Evolutionary conservation across 2,888 invertebrate genomes (phyloP).

Genomic region (Cryptophagus acutangulus): DNA sequence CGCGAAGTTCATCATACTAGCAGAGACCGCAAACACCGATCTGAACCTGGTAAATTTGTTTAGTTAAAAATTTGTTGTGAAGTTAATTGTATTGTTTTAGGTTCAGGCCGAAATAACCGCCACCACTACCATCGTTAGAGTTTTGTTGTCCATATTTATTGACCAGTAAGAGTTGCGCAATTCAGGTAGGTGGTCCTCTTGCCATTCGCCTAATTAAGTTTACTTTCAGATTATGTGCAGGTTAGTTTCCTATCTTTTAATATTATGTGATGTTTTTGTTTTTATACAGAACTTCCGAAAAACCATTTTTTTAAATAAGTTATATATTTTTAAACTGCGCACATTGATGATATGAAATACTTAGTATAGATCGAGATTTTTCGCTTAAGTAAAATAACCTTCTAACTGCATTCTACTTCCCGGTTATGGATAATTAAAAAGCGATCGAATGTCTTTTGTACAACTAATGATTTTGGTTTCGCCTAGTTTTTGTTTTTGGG

Average conservation of each 20-base stretch:
- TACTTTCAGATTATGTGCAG: constrained; percentile 7
- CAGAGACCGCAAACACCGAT: constrained; percentile 34
- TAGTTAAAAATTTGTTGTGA: neutral
- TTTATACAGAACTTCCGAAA: neutral
- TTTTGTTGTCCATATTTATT: constrained; percentile 17
- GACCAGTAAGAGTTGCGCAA: constrained; percentile 44
- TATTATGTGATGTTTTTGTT: neutral
- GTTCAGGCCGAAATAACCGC: constrained; percentile 8
- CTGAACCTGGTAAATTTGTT: constrained; percentile 30
- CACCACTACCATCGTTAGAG: constrained; percentile 4
- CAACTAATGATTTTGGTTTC: neutral
- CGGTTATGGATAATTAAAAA: constrained; percentile 1
- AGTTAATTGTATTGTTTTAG: constrained; percentile 6
- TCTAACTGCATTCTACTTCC: constrained; percentile 2
- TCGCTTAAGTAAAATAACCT: neutral
- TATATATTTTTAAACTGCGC: neutral
- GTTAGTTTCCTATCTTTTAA: constrained; percentile 4
- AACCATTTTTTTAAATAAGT: neutral
- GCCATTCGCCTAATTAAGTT: neutral
- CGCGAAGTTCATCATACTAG: constrained; percentile 26
- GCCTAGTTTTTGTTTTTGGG: neutral
- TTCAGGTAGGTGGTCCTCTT: constrained; percentile 43
- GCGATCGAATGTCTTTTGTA: constrained; percentile 1
- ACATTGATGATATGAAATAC: neutral
- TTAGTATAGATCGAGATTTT: neutral